A percentile compares a stretch with the other conserved stretches of the same genome.
Conservation (phyloP, 2,888 invertebrate genomes). For the Melinopterus prodromus region DNA sequence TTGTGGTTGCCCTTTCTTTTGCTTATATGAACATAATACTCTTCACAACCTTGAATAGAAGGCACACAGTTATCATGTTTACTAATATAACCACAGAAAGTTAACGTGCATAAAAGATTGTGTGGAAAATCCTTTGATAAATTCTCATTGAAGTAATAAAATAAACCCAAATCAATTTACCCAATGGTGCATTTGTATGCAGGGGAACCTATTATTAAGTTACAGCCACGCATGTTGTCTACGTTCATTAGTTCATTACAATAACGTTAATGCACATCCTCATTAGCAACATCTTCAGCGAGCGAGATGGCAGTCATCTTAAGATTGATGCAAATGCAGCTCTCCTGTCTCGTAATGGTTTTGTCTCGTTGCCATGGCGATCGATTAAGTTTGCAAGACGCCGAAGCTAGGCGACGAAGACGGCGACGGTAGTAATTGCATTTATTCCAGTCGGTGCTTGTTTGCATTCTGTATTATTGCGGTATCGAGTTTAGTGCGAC, state of each 20-base stretch:
- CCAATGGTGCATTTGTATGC: not conserved
- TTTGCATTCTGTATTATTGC: not conserved
- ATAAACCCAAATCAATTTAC: too few species aligned
- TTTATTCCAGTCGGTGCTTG: not conserved
- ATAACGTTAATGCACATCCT: conserved; percentile 4
- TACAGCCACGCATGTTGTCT: not conserved
- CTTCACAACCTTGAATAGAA: too few species aligned
- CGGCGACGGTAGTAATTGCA: not conserved
- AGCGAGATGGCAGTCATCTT: not conserved
- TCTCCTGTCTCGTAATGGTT: not conserved
- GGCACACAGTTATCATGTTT: too few species aligned
- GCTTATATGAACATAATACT: too few species aligned
- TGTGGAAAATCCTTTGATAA: too few species aligned
- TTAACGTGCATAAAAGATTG: too few species aligned
- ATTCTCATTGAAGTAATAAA: too few species aligned
- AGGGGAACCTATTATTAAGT: not conserved
- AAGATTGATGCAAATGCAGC: not conserved
- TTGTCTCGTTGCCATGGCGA: not conserved
- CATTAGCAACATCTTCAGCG: not conserved
- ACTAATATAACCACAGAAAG: too few species aligned
- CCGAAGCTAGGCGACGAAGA: not conserved
- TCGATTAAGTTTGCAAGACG: not conserved
- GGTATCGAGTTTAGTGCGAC: not conserved
- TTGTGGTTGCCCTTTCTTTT: too few species aligned
- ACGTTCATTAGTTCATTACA: not conserved